These are phyloP conservation scores for Rhingia campestris DNA, from an alignment of 2,888 invertebrate genomes.

Conservation along the genomic window DNA sequence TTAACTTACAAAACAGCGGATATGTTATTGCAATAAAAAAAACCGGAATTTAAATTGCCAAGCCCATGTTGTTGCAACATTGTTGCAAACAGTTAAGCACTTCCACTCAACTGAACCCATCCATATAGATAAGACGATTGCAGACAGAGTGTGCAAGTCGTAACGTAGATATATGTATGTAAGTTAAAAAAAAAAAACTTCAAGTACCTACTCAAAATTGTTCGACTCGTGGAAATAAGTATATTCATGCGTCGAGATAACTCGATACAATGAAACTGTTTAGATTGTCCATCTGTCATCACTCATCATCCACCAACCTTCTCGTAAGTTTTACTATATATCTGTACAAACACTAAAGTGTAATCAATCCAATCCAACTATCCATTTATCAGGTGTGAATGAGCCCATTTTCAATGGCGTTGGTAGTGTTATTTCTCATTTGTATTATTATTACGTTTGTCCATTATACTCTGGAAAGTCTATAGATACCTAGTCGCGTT, in stretches of 20 bases:
- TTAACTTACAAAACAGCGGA: constrained; percentile 15
- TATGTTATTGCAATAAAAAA: constrained; percentile 2
- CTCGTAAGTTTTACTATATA: neutral
- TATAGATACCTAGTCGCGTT: constrained; percentile 22
- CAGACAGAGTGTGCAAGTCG: neutral
- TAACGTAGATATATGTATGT: constrained; percentile 1
- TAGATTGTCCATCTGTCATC: constrained; percentile 29
- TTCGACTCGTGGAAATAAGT: constrained; percentile 3
- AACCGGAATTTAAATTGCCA: constrained; percentile 2
- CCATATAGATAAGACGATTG: neutral
- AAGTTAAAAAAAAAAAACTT: constrained; percentile 16
- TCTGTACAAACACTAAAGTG: neutral
- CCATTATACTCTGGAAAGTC: constrained; percentile 1
- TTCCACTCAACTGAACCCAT: neutral
- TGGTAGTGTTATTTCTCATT: neutral
- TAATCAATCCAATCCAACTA: constrained; percentile 6
- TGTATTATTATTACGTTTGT: constrained; percentile 2
- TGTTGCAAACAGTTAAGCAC: constrained; percentile 30
- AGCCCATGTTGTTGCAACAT: constrained; percentile 42
- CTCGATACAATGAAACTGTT: constrained; percentile 24
- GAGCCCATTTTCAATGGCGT: constrained; percentile 10
- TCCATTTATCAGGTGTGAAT: constrained; percentile 27
- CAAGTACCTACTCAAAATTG: neutral
- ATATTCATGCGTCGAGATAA: constrained; percentile 9
- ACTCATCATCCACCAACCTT: neutral